Evolutionary conservation across 2,113 vertebrate genomes (phyloP), one percentile per base, ranked within the genome.

Genomic region (Psilopsiagon aurifrons): DNA sequence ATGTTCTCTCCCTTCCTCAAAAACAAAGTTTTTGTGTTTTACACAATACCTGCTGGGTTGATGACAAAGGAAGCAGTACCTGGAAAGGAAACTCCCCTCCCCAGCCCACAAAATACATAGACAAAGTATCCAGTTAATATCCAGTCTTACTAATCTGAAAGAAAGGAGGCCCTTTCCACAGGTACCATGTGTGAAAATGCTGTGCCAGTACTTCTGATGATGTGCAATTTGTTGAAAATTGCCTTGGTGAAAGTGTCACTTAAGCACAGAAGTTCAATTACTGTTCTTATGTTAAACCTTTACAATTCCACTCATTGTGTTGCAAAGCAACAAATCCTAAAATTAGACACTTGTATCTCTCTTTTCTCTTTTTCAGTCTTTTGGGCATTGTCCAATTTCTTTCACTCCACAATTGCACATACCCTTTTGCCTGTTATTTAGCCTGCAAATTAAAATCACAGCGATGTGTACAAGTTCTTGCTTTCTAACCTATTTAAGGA

Each of bases 401-500:
- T 96, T 81, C 92, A 73, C 52, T 82, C 52, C 41, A 19, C 97
- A 97, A 97, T 95, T 96, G 93, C 93, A 69, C 75, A 62, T 92
- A 88, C 85, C 94, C 85, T 67, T 96, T 80, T 77, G 85, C 78
- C 88, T 67, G 35, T 31, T 43, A 83, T 67, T 91, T 73, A 88
- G 88, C 46, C 70, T 62, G 23, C n/a, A 60, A 88, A 91, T 54
- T 64, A 93, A 93, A 95, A 86, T 46, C 2, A 0, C 83, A 29
- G 60, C 4, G 6, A 80, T 70, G 83, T 41, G 19, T 55, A 67
- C 39, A 47, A 80, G 60, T 78, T 92, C 67, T 83, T 80, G 81
- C 75, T 89, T 71, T 87, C 59, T 88, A 82, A 90, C 88, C 76
- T 84, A 87, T 79, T 96, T 94, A 93, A 91, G 57, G 86, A 86